Evolutionary conservation across 2,797 vertebrate genomes (phyloP), one percentile per base, ranked within the genome.

Genomic region (Sylvia borin): DNA sequence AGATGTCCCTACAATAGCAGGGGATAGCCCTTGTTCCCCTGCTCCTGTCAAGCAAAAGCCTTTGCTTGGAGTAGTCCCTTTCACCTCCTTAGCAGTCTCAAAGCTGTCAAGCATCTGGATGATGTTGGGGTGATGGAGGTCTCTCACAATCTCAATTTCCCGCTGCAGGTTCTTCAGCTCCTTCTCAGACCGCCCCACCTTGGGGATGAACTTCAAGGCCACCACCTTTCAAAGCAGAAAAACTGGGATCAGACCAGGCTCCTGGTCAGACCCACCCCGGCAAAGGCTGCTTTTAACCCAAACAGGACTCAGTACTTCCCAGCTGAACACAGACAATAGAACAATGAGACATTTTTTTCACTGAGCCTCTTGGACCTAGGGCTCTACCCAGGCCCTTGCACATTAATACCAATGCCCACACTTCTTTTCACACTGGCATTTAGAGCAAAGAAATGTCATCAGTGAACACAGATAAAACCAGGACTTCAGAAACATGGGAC

Each of bases 201-300:
- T 99, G 21, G 99, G 98, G 92, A 99, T 99, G 96, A 99, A 99
- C 96, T 99, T 99, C 64, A 99, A 97, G 48, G 99, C 99, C 82
- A 99, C 99, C 57, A 99, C 98, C 99, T 99, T 83, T 54, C 88
- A 77, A 73, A 85, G 43, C 9, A 79, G 42, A 29, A 67, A 93
- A 84, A 84, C 21, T 88, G 32, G 26, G 26, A 85, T 96, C 34
- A 94, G 78, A 61, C 3, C 45, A 85, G 26, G 25, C n/a, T 85
- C 26, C 57, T 12, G 18, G 19, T 54, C 34, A 78, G 42, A 45
- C 25, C 13, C 3, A 2, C 11, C 10, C 40, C 54, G 27, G 12
- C 32, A 93, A 45, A 75, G 22, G 27, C 40, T 4, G 2, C 2
- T 2, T 61, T 87, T 64, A 74, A 58, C 54, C 16, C 24, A 61